These are phyloP conservation scores for Theodoxus fluviatilis DNA, from an alignment of 2,888 invertebrate genomes.

Conservation along the genomic window DNA sequence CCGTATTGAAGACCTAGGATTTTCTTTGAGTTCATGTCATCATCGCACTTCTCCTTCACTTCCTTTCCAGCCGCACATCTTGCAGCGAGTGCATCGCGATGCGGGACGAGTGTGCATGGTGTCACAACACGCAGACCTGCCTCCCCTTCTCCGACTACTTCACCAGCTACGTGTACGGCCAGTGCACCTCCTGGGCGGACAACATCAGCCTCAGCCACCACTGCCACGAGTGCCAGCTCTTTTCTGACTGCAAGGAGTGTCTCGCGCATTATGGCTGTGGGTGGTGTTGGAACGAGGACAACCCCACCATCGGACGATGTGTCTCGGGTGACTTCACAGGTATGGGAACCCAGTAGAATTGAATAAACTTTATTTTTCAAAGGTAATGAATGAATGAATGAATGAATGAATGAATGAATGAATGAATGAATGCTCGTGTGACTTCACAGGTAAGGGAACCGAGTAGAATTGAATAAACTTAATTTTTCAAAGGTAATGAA, in stretches of 20 bases:
- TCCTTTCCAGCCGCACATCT: constrained; percentile 47
- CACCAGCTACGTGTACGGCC: constrained; percentile 90
- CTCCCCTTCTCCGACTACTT: constrained; percentile 96
- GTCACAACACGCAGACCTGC: constrained; percentile 87
- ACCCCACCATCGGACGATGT: constrained; percentile 81
- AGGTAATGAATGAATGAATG: too few species aligned
- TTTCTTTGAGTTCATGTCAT: background rate
- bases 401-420: too few species aligned
- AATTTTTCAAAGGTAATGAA: too few species aligned
- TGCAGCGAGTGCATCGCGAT: constrained; percentile 77
- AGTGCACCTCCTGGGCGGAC: constrained; percentile 92
- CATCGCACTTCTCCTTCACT: background rate
- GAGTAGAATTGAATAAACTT: too few species aligned
- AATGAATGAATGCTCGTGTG: too few species aligned
- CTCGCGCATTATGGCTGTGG: constrained; percentile 87
- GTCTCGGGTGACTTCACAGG: constrained; percentile 60
- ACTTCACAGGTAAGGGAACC: too few species aligned
- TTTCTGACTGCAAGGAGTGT: constrained; percentile 69
- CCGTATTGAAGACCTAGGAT: too few species aligned
- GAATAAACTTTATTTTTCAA: background rate
- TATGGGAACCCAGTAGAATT: constrained; percentile 30
- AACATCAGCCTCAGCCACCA: constrained; percentile 46
- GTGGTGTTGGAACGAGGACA: constrained; percentile 89
- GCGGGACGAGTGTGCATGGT: constrained; percentile 92
- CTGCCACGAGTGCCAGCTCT: constrained; percentile 56